Evolutionary conservation across 2,888 invertebrate genomes (phyloP).

Genomic region (Amphipyra tragopoginis): DNA sequence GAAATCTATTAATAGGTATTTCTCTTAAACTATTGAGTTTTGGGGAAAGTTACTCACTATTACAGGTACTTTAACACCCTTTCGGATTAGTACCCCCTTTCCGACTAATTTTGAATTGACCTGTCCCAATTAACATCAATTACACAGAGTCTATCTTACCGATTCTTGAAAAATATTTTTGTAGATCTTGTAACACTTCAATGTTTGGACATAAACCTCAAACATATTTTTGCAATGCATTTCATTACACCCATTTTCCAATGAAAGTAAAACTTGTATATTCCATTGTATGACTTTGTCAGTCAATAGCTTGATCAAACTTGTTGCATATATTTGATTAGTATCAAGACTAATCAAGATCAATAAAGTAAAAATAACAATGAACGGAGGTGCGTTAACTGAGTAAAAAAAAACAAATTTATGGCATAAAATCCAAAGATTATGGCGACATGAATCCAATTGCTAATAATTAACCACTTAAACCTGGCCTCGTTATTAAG

Average conservation of each 20-base stretch:
- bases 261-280: slow-evolving; percentile 1
- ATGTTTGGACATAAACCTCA: slow-evolving; percentile 10
- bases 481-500: slow-evolving; percentile 10
- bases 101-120: no score
- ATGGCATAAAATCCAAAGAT: not conserved
- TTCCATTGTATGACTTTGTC: slow-evolving; percentile 40
- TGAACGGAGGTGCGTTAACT: slow-evolving; percentile 5
- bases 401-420: not conserved
- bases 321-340: slow-evolving; percentile 29
- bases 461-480: slow-evolving; percentile 1
- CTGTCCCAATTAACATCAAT: no score
- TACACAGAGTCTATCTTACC: not conserved
- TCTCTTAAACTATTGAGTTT: no score
- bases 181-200: slow-evolving; percentile 18
- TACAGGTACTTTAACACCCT: no score
- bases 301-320: slow-evolving; percentile 32
- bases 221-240: not conserved
- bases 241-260: not conserved
- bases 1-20: no score
- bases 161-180: slow-evolving; percentile 13
- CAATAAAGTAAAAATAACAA: not conserved
- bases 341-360: slow-evolving; percentile 13
- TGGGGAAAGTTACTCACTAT: no score
- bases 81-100: no score
- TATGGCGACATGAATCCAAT: slow-evolving; percentile 18